Conservation (phyloP, 2,113 vertebrate species). For the Chlorocebus sabaeus region DNA sequence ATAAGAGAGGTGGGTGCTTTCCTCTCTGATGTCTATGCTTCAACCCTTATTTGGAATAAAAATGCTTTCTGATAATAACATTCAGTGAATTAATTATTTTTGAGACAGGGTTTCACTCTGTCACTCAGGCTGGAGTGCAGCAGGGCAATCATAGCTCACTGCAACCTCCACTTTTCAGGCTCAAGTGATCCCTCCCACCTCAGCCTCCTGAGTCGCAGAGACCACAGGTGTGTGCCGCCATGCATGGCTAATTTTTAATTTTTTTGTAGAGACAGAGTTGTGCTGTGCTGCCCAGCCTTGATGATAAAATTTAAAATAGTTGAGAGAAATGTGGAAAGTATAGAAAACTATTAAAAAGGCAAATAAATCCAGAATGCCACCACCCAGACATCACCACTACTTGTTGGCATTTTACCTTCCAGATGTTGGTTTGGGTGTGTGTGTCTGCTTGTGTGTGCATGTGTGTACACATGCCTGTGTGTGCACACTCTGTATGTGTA, state of each 20-base stretch:
- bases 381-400: rapidly evolving
- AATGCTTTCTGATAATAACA: background rate
- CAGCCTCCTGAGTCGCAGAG: no score
- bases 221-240: no score
- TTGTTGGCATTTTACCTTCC: background rate
- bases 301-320: background rate
- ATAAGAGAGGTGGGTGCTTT: background rate
- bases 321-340: background rate
- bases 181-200: no score
- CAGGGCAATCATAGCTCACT: no score
- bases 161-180: no score
- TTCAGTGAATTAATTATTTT: no score
- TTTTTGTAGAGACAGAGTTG: no score
- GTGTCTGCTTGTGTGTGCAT: background rate
- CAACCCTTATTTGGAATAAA: background rate
- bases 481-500: rapidly evolving
- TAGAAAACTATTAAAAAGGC: background rate
- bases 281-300: no score
- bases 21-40: no score
- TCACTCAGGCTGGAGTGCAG: no score
- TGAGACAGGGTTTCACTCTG: no score
- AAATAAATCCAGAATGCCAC: background rate
- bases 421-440: background rate
- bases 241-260: no score
- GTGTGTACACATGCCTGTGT: background rate